These are phyloP conservation scores for Psilopsiagon aurifrons DNA, from an alignment of 2,113 vertebrate genomes.

Conservation along the genomic window DNA sequence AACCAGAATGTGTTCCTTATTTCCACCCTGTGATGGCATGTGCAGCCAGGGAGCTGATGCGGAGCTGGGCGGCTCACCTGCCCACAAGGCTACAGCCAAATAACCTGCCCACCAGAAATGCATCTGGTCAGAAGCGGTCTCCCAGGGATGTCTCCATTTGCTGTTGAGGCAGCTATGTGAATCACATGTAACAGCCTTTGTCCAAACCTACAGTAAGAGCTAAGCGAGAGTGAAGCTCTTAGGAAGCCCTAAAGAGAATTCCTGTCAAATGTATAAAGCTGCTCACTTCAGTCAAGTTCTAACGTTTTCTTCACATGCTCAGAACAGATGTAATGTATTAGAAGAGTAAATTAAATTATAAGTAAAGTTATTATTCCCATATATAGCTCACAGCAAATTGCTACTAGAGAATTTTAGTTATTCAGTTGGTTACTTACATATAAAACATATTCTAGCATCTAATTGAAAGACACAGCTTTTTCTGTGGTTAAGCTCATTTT, in stretches of 20 bases:
- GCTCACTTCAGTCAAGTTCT: neutral
- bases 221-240: neutral
- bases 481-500: neutral
- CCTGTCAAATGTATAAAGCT: neutral
- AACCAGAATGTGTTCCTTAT: neutral
- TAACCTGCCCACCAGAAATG: neutral
- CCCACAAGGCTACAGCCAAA: neutral
- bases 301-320: neutral
- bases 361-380: neutral
- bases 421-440: neutral
- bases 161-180: neutral
- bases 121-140: neutral
- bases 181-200: neutral
- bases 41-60: neutral
- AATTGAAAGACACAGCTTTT: neutral
- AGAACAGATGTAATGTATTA: neutral
- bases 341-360: neutral
- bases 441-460: neutral
- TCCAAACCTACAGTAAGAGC: neutral
- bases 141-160: neutral
- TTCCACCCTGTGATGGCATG: neutral
- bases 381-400: neutral
- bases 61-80: neutral
- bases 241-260: neutral
- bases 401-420: neutral